Evolutionary conservation across 2,888 invertebrate species (phyloP).

Genomic region (Athetis lepigone): DNA sequence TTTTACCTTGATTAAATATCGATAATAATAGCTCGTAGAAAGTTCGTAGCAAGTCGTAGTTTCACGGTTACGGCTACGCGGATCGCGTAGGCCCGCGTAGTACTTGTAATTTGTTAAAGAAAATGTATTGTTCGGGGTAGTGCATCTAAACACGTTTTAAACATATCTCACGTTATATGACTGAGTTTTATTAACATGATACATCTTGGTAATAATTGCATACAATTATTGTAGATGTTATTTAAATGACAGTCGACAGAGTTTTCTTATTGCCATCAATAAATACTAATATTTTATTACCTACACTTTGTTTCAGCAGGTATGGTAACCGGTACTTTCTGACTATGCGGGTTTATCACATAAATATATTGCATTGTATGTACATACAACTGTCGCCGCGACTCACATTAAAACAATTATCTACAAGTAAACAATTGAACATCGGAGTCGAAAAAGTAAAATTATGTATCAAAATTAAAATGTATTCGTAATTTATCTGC

Average conservation of each 20-base stretch:
- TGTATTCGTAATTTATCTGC: too few relatives aligned
- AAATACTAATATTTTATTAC: too few relatives aligned
- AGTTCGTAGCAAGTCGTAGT: slow-evolving; percentile 26
- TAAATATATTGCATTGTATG: not conserved
- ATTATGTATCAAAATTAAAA: not conserved
- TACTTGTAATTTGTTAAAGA: not conserved
- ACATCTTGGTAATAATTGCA: too few relatives aligned
- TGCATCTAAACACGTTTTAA: too few relatives aligned
- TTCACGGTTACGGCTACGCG: not conserved
- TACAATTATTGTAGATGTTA: too few relatives aligned
- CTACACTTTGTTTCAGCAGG: too few relatives aligned
- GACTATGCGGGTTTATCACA: not conserved
- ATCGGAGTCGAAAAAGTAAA: not conserved
- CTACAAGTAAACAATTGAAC: slow-evolving; percentile 1
- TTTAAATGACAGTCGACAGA: too few relatives aligned
- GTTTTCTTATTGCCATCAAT: too few relatives aligned
- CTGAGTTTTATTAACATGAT: too few relatives aligned
- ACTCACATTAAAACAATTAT: not conserved
- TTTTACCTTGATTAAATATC: not conserved
- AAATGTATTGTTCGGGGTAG: too few relatives aligned
- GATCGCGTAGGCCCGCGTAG: slow-evolving; percentile 3
- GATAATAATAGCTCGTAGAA: not conserved
- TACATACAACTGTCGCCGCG: not conserved
- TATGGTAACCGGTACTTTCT: too few relatives aligned
- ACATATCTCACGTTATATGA: too few relatives aligned